phyloP scores from a whole-genome alignment of 2,797 vertebrate species.

The Linurgus olivaceus region DNA sequence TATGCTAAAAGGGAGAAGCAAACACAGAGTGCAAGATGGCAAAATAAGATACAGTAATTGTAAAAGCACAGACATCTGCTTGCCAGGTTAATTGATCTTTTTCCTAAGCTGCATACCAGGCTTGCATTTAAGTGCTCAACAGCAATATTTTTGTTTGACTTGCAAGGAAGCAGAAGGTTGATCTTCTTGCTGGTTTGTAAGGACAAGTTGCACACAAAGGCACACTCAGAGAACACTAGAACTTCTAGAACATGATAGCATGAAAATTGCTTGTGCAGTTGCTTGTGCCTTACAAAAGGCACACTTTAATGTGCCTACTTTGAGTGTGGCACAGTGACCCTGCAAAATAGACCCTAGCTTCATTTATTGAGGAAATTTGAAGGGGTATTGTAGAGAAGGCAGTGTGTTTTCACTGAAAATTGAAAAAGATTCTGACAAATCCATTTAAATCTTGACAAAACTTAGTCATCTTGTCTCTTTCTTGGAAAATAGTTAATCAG shows the following conservation, averaged over 20 bases:
- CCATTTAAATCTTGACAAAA: neutral
- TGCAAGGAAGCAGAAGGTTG: neutral
- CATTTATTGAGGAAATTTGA: neutral
- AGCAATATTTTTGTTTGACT: neutral
- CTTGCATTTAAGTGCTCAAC: neutral
- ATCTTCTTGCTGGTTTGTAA: neutral
- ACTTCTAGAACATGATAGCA: neutral
- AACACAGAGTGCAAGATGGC: neutral
- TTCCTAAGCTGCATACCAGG: neutral
- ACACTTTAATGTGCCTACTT: neutral
- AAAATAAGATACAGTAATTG: neutral
- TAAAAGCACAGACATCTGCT: neutral
- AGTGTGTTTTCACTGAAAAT: neutral
- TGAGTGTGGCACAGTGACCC: neutral
- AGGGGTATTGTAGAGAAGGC: neutral
- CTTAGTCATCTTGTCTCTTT: neutral
- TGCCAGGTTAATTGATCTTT: neutral
- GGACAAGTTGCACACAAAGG: neutral
- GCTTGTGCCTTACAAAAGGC: too few relatives aligned
- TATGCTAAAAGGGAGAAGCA: neutral
- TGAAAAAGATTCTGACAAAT: neutral
- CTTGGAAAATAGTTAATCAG: neutral
- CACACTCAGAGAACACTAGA: rapidly evolving
- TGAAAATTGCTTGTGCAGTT: neutral
- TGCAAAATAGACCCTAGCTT: neutral